These are phyloP conservation scores for Sternotherus odoratus DNA, from an alignment of 2,797 vertebrate genomes.

Conservation along the genomic window DNA sequence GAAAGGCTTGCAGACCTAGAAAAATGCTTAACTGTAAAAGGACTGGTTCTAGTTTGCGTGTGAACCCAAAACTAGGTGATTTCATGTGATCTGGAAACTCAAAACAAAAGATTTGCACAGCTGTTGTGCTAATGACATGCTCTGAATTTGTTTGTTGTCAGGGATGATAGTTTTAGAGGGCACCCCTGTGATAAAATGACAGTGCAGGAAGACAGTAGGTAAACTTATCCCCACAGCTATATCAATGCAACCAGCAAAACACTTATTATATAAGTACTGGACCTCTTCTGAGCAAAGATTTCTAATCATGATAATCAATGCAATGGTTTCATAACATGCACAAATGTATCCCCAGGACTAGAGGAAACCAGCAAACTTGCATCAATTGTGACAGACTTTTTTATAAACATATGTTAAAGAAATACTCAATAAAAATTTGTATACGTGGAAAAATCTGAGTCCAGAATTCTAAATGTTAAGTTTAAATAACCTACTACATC, in stretches of 20 bases:
- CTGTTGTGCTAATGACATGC: not conserved
- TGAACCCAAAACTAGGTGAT: not conserved
- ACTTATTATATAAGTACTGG: not conserved
- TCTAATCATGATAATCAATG: not conserved
- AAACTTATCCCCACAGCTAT: not conserved
- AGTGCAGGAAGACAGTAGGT: not conserved
- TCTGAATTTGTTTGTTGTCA: not conserved
- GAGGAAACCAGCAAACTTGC: not conserved
- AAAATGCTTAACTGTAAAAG: not conserved
- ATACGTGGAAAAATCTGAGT: conserved; percentile 6
- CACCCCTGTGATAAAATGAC: not conserved
- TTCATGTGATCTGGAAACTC: not conserved
- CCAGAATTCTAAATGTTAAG: not conserved
- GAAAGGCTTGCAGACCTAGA: not conserved
- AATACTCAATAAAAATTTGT: conserved; percentile 19
- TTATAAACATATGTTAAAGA: not conserved
- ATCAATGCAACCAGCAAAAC: not conserved
- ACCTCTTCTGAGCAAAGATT: conserved; percentile 18
- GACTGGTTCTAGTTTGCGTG: not conserved
- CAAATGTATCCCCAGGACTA: not conserved
- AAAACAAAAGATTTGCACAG: not conserved
- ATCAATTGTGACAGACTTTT: not conserved
- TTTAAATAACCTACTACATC: conserved; percentile 54
- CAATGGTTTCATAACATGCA: not conserved
- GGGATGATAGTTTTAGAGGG: not conserved